phyloP scores from a whole-genome alignment of 2,113 vertebrate species.

The Rhombomys opimus region DNA sequence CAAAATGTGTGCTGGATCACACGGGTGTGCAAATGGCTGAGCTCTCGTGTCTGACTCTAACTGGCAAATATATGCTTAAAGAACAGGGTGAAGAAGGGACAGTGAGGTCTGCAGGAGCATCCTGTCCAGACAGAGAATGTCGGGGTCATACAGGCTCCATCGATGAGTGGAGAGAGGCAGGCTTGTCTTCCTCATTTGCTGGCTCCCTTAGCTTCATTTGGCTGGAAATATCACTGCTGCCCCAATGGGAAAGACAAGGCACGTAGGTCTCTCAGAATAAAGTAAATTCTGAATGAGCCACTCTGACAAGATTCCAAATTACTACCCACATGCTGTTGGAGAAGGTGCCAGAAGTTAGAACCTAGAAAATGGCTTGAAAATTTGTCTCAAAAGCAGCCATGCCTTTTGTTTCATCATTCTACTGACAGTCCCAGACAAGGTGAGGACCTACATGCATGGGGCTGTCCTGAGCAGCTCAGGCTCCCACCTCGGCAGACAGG shows the following conservation, averaged over 20 bases:
- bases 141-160: background rate
- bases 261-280: background rate
- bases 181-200: background rate
- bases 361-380: background rate
- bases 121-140: background rate
- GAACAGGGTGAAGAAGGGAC: background rate
- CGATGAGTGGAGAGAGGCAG: fast-evolving
- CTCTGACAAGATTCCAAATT: background rate
- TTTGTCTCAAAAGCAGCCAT: background rate
- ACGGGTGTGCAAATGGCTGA: fast-evolving
- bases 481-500: too few relatives aligned
- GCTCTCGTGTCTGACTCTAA: background rate
- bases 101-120: too few relatives aligned
- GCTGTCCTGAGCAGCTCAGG: background rate
- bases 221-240: background rate
- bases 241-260: background rate
- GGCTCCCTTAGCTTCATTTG: background rate
- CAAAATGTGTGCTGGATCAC: too few relatives aligned
- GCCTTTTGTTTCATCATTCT: background rate
- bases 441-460: fast-evolving
- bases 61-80: background rate
- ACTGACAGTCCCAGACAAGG: fast-evolving
- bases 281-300: background rate
- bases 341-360: background rate
- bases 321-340: background rate